Percentiles rank a stretch among this genome's conserved stretches.
Conservation (phyloP, 2,797 vertebrate genomes). For the Mionectes olivaceus region DNA sequence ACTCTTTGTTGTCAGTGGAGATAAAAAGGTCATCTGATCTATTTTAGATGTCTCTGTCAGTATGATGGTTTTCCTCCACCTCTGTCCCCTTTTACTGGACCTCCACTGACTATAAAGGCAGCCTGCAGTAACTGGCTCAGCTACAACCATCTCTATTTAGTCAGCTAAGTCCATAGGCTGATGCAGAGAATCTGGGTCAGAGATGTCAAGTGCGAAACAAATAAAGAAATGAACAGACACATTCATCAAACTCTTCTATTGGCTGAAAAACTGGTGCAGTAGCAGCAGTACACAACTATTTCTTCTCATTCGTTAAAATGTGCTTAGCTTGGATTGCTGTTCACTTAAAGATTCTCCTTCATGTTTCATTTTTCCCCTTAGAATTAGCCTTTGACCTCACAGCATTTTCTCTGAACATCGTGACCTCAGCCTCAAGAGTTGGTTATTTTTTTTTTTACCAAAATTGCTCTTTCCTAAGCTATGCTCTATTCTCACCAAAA, state of each 20-base stretch:
- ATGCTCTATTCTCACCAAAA: not conserved
- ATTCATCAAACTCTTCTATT: not conserved
- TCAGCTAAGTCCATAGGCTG: not conserved
- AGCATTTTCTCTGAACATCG: not conserved
- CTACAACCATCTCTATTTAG: not conserved
- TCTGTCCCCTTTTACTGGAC: not conserved
- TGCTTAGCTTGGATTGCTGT: not conserved
- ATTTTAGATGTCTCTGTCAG: not conserved
- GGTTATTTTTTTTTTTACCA: not conserved
- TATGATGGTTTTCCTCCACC: rapidly evolving
- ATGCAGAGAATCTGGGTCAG: not conserved
- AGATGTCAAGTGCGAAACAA: not conserved
- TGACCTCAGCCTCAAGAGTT: not conserved
- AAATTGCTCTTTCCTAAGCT: not conserved
- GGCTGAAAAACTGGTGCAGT: not conserved
- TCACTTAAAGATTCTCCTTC: not conserved
- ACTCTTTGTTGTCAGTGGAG: not conserved
- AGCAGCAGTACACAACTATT: not conserved
- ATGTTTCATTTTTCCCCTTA: not conserved
- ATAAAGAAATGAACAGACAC: not conserved
- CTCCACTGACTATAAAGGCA: not conserved
- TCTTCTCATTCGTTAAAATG: not conserved
- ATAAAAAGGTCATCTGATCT: not conserved
- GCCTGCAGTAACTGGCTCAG: not conserved
- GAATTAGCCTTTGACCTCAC: not conserved